Percentiles rank a stretch among this genome's conserved stretches.
Evolutionary conservation across 2,797 vertebrate species (phyloP).

Genomic region (Scolopax rusticola): DNA sequence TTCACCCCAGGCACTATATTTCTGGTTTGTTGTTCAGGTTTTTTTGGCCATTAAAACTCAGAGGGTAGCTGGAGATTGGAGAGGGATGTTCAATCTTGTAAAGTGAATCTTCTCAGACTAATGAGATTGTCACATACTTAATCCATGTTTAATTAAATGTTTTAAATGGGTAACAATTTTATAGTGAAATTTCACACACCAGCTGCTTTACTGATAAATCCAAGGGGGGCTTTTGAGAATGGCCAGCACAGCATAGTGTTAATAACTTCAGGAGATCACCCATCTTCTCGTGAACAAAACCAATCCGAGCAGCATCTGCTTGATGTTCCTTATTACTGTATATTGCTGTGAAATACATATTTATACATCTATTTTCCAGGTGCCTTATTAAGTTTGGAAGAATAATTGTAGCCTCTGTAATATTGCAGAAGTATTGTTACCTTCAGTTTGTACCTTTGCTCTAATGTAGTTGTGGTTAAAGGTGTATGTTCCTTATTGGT

Average conservation of each 20-base stretch:
- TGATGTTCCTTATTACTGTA: not conserved
- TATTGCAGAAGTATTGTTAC: not conserved
- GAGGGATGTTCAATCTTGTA: not conserved
- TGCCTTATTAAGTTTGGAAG: not conserved
- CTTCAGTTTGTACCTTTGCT: not conserved
- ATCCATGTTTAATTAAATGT: not conserved
- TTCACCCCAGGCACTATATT: not conserved
- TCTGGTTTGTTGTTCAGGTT: not conserved
- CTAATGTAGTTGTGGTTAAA: not conserved
- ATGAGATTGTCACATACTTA: not conserved
- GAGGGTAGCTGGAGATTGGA: not conserved
- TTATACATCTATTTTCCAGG: not conserved
- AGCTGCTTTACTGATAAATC: not conserved
- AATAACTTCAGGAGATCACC: not conserved
- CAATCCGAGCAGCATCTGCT: not conserved
- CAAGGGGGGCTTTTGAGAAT: not conserved
- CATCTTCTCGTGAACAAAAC: not conserved
- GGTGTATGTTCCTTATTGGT: not conserved
- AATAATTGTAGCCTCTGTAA: not conserved
- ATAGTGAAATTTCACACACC: not conserved
- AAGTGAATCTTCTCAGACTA: not conserved
- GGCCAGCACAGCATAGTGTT: not conserved
- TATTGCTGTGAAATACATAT: not conserved
- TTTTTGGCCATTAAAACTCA: not conserved
- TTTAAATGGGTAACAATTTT: not conserved